Evolutionary conservation across 2,888 invertebrate genomes (phyloP).

Genomic region (Caenorhabditis afra): DNA sequence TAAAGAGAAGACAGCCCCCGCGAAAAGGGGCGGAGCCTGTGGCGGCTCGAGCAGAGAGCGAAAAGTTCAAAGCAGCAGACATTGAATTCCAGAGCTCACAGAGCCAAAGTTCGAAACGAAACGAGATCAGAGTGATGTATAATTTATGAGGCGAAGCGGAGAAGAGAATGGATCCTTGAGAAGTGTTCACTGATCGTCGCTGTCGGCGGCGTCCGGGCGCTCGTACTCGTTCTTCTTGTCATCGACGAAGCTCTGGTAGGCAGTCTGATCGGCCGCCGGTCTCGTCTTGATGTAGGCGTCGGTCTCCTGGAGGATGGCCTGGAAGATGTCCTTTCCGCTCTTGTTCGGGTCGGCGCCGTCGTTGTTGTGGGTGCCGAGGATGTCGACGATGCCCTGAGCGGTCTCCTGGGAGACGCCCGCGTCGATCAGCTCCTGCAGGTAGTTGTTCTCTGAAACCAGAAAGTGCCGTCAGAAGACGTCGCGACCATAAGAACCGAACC

Average conservation of each 20-base stretch:
- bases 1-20: conserved; percentile 9
- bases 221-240: conserved; percentile 37
- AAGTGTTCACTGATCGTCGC: too few species aligned
- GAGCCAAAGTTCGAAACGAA: too few species aligned
- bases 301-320: conserved; percentile 38
- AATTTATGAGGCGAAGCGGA: neutral
- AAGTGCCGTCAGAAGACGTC: too few species aligned
- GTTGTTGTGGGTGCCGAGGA: conserved; percentile 25
- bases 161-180: too few species aligned
- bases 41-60: neutral
- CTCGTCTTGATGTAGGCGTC: conserved; percentile 23
- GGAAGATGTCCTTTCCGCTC: conserved; percentile 38
- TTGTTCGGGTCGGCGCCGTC: conserved; percentile 32
- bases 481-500: neutral
- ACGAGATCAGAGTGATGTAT: neutral
- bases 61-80: conserved; percentile 19
- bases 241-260: conserved; percentile 36
- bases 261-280: conserved; percentile 34
- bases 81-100: neutral
- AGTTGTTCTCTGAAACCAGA: conserved; percentile 51
- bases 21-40: conserved; percentile 1
- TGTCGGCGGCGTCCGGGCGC: conserved; percentile 19
- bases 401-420: conserved; percentile 43
- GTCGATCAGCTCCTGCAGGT: conserved; percentile 43
- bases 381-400: conserved; percentile 31